Base-by-base conservation (phyloP, 2,888 invertebrate genomes). In the Melipona beecheii region DNA sequence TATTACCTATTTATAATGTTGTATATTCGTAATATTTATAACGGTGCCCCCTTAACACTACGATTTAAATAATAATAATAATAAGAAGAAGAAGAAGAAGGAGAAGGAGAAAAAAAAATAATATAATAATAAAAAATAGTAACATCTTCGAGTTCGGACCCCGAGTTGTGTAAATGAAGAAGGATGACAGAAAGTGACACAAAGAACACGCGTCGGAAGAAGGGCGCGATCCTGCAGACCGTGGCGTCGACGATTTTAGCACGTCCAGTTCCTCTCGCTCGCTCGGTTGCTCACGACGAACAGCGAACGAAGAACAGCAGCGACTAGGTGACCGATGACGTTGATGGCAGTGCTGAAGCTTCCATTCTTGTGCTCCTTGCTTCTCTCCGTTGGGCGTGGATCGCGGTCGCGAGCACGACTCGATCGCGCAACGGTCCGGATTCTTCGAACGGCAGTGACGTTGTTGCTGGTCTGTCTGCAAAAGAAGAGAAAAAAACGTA, bases 401-500 rank as follows among this genome's bases (percentile, higher is more conserved):
- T 76, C 86, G 77, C 75, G 75, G 58, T 81, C 84, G 81, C 81
- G 73, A 75, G 79, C 64, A 52, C 52, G 68, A 52, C 62, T 56
- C 77, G 75, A 71, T 85, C 86, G 75, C 85, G 76, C 73, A 74
- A 85, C 82, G 81, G 84, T 75, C 72, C 78, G 77, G 75, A 81
- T 81, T 78, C 83, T 81, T 86, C 83, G 83, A 62, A 62, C 62
- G 89, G 90, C 90, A 90, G 89, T 89, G 90, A 70, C 75, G 84
- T 85, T 75, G 87, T 88, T 82, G 90, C 87, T 90, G 85, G 86
- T 89, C 76, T 82, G 78, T 83, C 89, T 89, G 85, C 0, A 84
- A 72, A 78, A 60, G 13, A 68, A 56, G 49, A 70, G 56, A 68
- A 72, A 71, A 68, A 72, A 71, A 58, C 31, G n/a, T n/a, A 24